A percentile compares a stretch with the other conserved stretches of the same genome.
Evolutionary conservation across 2,888 invertebrate genomes (phyloP).

Genomic region (Parnassius mnemosyne): DNA sequence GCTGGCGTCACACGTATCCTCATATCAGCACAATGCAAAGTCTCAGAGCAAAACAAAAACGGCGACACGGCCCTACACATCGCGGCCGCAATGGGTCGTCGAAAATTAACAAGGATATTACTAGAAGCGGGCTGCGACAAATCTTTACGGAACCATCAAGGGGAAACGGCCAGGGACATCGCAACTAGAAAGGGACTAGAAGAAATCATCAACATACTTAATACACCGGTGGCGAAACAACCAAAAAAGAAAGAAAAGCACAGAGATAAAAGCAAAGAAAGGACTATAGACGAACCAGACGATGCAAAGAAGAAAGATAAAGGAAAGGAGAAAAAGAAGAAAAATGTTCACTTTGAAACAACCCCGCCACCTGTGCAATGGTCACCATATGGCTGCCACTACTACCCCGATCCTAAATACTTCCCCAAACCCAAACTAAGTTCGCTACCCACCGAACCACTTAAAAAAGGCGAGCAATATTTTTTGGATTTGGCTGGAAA

Average conservation of each 20-base stretch:
- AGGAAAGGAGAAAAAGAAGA: slow-evolving; percentile 71
- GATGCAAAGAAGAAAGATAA: slow-evolving; percentile 67
- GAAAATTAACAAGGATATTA: slow-evolving; percentile 94
- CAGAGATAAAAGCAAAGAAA: slow-evolving; percentile 75
- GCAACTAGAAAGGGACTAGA: slow-evolving; percentile 91
- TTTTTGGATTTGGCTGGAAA: slow-evolving; percentile 96
- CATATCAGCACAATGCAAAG: slow-evolving; percentile 92
- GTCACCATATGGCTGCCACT: slow-evolving; percentile 96
- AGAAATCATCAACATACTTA: slow-evolving; percentile 90
- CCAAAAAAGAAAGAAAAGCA: slow-evolving; percentile 63
- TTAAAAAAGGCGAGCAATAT: slow-evolving; percentile 94
- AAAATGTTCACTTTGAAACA: slow-evolving; percentile 76
- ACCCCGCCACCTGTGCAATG: slow-evolving; percentile 79
- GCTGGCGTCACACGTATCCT: slow-evolving; percentile 97
- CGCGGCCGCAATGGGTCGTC: slow-evolving; percentile 94
- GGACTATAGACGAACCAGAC: slow-evolving; percentile 78
- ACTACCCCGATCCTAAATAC: slow-evolving; percentile 91
- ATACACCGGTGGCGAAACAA: slow-evolving; percentile 75
- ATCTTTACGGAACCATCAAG: slow-evolving; percentile 88
- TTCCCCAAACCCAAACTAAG: slow-evolving; percentile 93
- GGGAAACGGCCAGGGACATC: slow-evolving; percentile 94
- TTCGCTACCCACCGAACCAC: slow-evolving; percentile 91
- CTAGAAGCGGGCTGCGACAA: slow-evolving; percentile 91
- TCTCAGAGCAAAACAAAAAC: slow-evolving; percentile 96
- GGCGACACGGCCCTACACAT: slow-evolving; percentile 97